Evolutionary conservation across 1,140 invertebrate genomes (phyloP).

Genomic region (Drepana arcuata): DNA sequence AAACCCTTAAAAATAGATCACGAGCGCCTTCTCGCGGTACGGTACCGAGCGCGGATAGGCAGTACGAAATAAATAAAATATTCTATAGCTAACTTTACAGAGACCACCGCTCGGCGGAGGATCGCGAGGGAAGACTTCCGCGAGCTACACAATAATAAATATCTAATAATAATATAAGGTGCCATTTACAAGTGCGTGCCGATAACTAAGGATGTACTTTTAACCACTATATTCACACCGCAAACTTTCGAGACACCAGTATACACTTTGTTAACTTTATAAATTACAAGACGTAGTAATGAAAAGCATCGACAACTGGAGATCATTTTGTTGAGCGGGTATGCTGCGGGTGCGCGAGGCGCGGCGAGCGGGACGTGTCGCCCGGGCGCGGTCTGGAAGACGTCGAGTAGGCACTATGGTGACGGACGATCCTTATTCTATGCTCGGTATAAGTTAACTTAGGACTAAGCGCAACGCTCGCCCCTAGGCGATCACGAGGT

Average conservation of each 20-base stretch:
- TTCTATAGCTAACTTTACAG: conserved; percentile 70
- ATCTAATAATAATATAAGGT: conserved; percentile 69
- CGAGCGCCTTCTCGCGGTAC: conserved; percentile 69
- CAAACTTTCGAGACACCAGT: conserved; percentile 68
- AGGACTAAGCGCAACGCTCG: conserved; percentile 42
- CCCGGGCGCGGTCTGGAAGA: conserved; percentile 57
- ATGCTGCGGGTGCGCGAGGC: conserved; percentile 41
- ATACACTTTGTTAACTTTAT: conserved; percentile 52
- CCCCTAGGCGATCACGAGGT: conserved; percentile 72
- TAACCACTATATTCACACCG: conserved; percentile 61
- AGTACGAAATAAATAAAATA: conserved; percentile 69
- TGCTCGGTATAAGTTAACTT: conserved; percentile 50
- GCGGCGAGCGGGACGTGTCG: conserved; percentile 47
- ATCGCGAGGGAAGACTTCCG: conserved; percentile 66
- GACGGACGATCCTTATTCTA: conserved; percentile 60
- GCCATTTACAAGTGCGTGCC: conserved; percentile 69
- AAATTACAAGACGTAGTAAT: conserved; percentile 56
- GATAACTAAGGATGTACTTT: conserved; percentile 55
- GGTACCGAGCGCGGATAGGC: conserved; percentile 65
- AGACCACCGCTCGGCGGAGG: conserved; percentile 67
- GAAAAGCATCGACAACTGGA: conserved; percentile 59
- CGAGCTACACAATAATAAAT: conserved; percentile 50
- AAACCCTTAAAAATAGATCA: conserved; percentile 71
- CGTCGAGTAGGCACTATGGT: conserved; percentile 61
- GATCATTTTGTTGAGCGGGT: conserved; percentile 70